Base-by-base conservation (phyloP, 2,113 vertebrate genomes). In the Oreotrochilus melanogaster region DNA sequence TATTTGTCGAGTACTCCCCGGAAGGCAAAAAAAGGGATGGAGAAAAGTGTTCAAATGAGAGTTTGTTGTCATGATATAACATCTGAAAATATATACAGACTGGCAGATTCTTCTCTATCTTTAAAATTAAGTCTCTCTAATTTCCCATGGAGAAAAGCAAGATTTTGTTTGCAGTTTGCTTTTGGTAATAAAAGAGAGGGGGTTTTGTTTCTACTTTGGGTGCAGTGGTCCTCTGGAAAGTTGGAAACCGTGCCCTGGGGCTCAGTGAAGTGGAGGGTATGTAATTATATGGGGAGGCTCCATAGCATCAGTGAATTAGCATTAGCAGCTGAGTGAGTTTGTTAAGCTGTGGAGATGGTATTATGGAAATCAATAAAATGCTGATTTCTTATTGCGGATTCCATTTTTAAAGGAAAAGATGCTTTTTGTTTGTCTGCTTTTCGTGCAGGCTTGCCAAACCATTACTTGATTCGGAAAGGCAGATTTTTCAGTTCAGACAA, bases 281-380 rank as follows among this genome's bases (percentile, higher is more conserved):
- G 10, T 93, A 92, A 93, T 96, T 95, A 82, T 71, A 91, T 67
- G 50, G 84, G 80, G 92, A 90, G 92, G 71, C 57, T 96, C 85
- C 79, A 80, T 24, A 73, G 89, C 83, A 89, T 83, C 90, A 37
- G 51, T 71, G 84, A 96, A 89, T 92, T 95, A 95, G 64, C 79
- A 50, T 83, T 61, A 97, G 95, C 73, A 94, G 66, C 92, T 80
- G 92, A 92, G 83, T 87, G 79, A 92, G 80, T 93, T 93, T 86
- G 86, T 86, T 96, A 94, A 92, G 60, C 70, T 73, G 62, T 74
- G 51, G 86, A 85, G 76, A 73, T 90, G 79, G 70, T 85, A 75
- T 95, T 95, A 93, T 94, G 88, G 89, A 93, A 95, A 95, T 96
- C 88, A 78, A 91, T 95, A 96, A 95, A 94, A 91, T 89, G 89